Evolutionary conservation across 2,113 vertebrate genomes (phyloP).

Genomic region (Ibidorhyncha struthersii): DNA sequence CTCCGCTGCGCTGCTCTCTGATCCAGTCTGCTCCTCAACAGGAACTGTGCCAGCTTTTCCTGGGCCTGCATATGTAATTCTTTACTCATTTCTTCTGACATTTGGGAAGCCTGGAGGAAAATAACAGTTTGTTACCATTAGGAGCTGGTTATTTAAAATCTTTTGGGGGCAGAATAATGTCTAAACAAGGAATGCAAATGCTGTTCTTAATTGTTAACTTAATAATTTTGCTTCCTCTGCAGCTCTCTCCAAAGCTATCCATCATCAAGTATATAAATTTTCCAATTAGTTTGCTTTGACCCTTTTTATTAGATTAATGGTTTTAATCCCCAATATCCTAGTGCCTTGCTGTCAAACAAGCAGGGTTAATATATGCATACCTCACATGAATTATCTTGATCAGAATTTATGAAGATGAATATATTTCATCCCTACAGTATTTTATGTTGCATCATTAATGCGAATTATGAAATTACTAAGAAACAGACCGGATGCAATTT

Average conservation of each 20-base stretch:
- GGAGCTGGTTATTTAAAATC: constrained; percentile 9
- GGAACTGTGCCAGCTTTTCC: constrained; percentile 77
- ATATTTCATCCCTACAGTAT: constrained; percentile 24
- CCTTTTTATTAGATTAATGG: constrained; percentile 41
- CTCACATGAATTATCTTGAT: constrained; percentile 9
- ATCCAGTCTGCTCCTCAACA: constrained; percentile 75
- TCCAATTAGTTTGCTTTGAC: constrained; percentile 36
- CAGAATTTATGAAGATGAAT: constrained; percentile 4
- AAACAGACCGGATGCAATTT: constrained; percentile 81
- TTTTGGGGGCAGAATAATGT: neutral
- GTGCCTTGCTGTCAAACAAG: neutral
- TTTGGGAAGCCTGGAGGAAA: constrained; percentile 73
- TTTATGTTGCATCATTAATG: constrained; percentile 34
- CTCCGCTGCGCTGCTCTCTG: constrained; percentile 73
- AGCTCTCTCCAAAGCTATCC: constrained; percentile 9
- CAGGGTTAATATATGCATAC: neutral
- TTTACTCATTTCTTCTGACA: constrained; percentile 78
- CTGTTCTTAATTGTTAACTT: constrained; percentile 16
- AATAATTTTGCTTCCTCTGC: constrained; percentile 16
- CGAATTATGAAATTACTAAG: constrained; percentile 40
- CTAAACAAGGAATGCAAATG: constrained; percentile 34
- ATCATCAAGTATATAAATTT: constrained; percentile 8
- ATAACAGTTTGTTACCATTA: constrained; percentile 22
- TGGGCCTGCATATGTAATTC: constrained; percentile 82
- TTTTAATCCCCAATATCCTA: neutral